These are phyloP conservation scores for Ylistrum balloti DNA, from an alignment of 1,140 invertebrate species.

Conservation along the genomic window DNA sequence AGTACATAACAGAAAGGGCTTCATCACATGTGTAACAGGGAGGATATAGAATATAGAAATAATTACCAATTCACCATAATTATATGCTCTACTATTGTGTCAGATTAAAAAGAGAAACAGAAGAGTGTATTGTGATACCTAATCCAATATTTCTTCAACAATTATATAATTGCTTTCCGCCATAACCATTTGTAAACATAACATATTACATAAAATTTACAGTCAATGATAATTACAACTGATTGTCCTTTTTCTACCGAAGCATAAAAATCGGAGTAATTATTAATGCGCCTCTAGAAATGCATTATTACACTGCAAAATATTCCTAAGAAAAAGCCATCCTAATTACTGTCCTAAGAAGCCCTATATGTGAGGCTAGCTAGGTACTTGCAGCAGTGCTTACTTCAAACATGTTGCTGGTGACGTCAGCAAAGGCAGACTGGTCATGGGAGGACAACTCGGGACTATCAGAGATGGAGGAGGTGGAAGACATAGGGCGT, in stretches of 20 bases:
- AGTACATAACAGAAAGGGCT: slow-evolving; percentile 19
- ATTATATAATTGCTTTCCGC: not conserved
- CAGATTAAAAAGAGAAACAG: not conserved
- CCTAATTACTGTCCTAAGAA: not conserved
- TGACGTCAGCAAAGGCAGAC: slow-evolving; percentile 53
- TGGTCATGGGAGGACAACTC: slow-evolving; percentile 52
- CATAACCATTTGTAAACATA: not conserved
- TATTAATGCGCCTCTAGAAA: not conserved
- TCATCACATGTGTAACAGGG: not conserved
- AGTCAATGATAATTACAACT: not conserved
- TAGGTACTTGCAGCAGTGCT: not conserved
- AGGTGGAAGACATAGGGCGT: slow-evolving; percentile 46
- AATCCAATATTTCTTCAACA: not conserved
- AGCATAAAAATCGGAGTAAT: not conserved
- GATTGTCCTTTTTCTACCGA: not conserved
- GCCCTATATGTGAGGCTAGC: not conserved
- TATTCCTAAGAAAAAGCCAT: not conserved
- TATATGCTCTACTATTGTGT: slow-evolving; percentile 16
- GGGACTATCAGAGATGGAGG: slow-evolving; percentile 58
- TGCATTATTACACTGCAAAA: slow-evolving; percentile 35
- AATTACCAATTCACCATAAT: slow-evolving; percentile 40
- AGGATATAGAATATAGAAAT: not conserved
- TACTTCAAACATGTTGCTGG: slow-evolving; percentile 63
- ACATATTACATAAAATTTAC: not conserved
- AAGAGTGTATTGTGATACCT: not conserved